Evolutionary conservation across 2,113 vertebrate species (phyloP), one percentile per base, ranked within the genome.

Genomic region (Periophthalmus modestus): DNA sequence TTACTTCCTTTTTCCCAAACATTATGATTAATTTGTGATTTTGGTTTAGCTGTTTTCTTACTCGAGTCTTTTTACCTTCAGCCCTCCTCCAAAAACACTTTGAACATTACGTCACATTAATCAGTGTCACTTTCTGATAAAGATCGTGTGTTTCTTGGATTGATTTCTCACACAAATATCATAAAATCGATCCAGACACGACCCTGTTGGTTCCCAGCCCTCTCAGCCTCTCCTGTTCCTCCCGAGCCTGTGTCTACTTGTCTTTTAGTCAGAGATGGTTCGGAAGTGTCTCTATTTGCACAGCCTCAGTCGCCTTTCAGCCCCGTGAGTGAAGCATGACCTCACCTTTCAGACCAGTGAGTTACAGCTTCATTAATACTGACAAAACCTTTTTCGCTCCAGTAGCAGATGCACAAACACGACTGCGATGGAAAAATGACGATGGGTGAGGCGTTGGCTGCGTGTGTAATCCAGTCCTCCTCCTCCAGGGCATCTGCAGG

Each of bases 341-440:
- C 71, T 78, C 68, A 63, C 74, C 50, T 54, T 72, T 84, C 68
- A 79, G 0, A 33, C 72, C 84, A 54, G 66, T 78, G 81, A 91
- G 61, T 88, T 88, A 87, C 21, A 11, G 68, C 85, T 82, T 74
- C 36, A 59, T 82, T 66, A 85, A 87, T 91, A 86, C 91, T 92
- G 84, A 86, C 90, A 72, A 80, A 84, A 74, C 69, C 75, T 71
- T 73, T 78, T 81, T 65, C 36, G 34, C n/a, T 77, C 73, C 84
- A 73, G 66, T 62, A 68, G 23, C 73, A 88, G 72, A 84, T 72
- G 74, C 75, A 78, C 72, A 70, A 85, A 79, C 85, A 82, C 74
- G 84, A 85, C 63, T 68, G 55, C 61, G 75, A 73, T 72, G 81
- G 87, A 88, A 82, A 73, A 75, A 81, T 68, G 55, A 70, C 73